These are phyloP conservation scores for Philonicus albiceps DNA, from an alignment of 2,888 invertebrate species.

Conservation along the genomic window DNA sequence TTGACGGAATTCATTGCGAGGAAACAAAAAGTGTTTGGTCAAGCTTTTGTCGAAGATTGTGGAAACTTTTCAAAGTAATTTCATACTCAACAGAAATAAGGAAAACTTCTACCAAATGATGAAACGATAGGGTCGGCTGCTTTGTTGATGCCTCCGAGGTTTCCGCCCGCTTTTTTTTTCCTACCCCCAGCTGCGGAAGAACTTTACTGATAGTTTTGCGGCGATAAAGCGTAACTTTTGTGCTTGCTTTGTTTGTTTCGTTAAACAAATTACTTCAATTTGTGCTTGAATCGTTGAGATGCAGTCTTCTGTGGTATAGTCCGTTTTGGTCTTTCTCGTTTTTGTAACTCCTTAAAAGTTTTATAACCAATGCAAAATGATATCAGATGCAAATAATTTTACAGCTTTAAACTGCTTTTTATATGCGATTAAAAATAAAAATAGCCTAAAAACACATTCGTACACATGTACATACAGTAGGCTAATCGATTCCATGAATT, in stretches of 20 bases:
- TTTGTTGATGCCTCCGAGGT: background rate
- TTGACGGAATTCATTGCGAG: constrained; percentile 1
- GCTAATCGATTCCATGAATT: no score
- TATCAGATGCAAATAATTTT: background rate
- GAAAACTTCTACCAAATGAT: constrained; percentile 22
- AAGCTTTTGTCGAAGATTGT: constrained; percentile 23
- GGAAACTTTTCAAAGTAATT: constrained; percentile 26
- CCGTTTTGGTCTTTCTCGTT: background rate
- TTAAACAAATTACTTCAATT: constrained; percentile 2
- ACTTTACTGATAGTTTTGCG: constrained; percentile 8
- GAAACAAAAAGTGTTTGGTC: constrained; percentile 2
- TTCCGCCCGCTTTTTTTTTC: background rate
- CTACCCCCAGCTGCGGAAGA: background rate
- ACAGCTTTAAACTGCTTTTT: background rate
- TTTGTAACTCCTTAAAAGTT: background rate
- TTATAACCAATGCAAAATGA: background rate
- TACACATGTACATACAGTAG: background rate
- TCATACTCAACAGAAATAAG: constrained; percentile 16
- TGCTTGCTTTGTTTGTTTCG: constrained; percentile 1
- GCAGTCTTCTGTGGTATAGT: background rate
- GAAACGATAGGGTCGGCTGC: background rate
- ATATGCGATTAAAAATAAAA: background rate
- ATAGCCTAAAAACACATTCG: background rate
- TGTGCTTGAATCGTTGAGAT: background rate
- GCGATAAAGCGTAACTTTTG: background rate